A percentile compares a stretch with the other conserved stretches of the same genome.
phyloP scores from a whole-genome alignment of 2,113 vertebrate genomes.

The Montifringilla adamsi region DNA sequence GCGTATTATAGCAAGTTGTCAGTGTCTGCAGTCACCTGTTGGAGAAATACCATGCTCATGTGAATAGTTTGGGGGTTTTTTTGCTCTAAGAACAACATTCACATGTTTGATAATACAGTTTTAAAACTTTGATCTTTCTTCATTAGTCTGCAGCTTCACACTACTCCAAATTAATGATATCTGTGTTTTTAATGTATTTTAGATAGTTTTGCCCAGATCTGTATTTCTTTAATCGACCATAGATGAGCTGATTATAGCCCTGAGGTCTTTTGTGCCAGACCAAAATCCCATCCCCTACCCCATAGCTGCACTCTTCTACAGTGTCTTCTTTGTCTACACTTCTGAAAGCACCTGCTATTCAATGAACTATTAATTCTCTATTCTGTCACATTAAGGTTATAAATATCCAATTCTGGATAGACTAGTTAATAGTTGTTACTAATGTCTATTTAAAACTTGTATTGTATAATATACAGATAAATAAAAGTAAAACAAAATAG shows the following conservation, averaged over 20 bases:
- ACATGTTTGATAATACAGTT: not conserved
- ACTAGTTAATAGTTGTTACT: not conserved
- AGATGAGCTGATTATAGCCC: not conserved
- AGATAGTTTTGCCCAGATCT: not conserved
- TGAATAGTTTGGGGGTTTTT: not conserved
- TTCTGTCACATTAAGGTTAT: not conserved
- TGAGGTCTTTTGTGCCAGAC: not conserved
- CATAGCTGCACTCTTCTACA: not conserved
- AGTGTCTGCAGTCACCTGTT: not conserved
- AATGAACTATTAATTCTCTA: not conserved
- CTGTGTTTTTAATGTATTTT: not conserved
- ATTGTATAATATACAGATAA: not conserved
- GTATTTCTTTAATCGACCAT: not conserved
- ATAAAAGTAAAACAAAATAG: not conserved
- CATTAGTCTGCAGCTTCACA: not conserved
- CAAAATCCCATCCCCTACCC: not conserved
- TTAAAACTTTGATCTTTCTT: not conserved
- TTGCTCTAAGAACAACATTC: not conserved
- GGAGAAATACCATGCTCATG: not conserved
- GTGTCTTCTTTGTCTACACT: not conserved
- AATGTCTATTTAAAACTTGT: not conserved
- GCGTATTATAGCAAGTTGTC: fast-evolving
- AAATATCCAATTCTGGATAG: not conserved
- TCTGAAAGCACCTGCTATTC: not conserved
- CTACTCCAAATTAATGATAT: not conserved